phyloP scores from a whole-genome alignment of 2,888 invertebrate genomes.

The Acronicta leporina region DNA sequence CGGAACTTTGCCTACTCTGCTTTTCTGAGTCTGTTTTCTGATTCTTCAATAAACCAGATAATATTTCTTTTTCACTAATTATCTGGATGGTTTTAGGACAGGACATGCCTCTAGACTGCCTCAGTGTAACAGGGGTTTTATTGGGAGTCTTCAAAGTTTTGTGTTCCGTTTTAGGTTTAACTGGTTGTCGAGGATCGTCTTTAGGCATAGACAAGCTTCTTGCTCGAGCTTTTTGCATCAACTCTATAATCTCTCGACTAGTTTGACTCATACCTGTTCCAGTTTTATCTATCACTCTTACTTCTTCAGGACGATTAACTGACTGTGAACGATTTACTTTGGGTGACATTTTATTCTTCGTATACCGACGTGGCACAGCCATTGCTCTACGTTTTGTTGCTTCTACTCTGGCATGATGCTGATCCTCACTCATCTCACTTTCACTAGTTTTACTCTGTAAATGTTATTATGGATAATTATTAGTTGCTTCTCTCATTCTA shows the following conservation, averaged over 20 bases:
- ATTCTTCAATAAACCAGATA: conserved; percentile 84
- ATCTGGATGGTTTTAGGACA: conserved; percentile 88
- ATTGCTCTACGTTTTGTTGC: conserved; percentile 77
- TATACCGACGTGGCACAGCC: conserved; percentile 81
- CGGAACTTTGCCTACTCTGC: conserved; percentile 80
- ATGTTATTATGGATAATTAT: conserved; percentile 79
- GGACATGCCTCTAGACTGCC: conserved; percentile 79
- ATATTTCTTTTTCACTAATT: conserved; percentile 85
- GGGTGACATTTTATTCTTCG: conserved; percentile 78
- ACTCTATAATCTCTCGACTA: conserved; percentile 83
- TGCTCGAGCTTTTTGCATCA: conserved; percentile 85
- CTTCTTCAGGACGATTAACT: conserved; percentile 82
- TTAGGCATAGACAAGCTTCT: conserved; percentile 87
- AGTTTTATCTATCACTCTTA: conserved; percentile 74
- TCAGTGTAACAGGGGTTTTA: conserved; percentile 78
- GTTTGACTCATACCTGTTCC: conserved; percentile 84
- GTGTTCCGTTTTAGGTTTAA: conserved; percentile 73
- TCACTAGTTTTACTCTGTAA: conserved; percentile 89
- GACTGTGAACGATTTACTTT: conserved; percentile 89
- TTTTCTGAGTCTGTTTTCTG: conserved; percentile 75
- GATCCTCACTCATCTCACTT: conserved; percentile 89
- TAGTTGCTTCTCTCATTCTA: conserved; percentile 72
- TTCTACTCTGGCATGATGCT: conserved; percentile 65
- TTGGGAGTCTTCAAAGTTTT: conserved; percentile 89
- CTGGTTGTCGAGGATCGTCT: conserved; percentile 80